Evolutionary conservation across 1,140 invertebrate species (phyloP).

Genomic region (Magallana angulata): DNA sequence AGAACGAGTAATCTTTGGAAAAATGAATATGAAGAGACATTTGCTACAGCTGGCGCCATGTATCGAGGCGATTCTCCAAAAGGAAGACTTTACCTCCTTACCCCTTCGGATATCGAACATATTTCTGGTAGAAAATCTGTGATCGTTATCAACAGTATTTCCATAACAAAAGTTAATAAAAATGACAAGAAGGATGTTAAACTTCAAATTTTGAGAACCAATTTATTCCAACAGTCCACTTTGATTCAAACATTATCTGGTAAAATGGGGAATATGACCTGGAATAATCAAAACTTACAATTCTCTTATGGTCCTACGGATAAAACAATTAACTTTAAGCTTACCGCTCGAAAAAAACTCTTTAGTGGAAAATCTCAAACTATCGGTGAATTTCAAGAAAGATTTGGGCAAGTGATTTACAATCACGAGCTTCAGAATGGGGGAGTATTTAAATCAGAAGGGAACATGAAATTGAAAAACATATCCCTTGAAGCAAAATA

Average conservation of each 20-base stretch:
- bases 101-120: not conserved
- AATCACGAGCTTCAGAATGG: not conserved
- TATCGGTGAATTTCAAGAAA: not conserved
- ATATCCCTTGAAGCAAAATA: not conserved
- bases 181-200: slow-evolving; percentile 44
- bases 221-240: not conserved
- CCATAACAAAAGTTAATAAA: not conserved
- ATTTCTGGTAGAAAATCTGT: slow-evolving; percentile 22
- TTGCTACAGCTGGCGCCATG: slow-evolving; percentile 75
- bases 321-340: not conserved
- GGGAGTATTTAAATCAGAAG: not conserved
- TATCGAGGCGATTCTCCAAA: slow-evolving; percentile 72
- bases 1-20: slow-evolving; percentile 71
- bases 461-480: not conserved
- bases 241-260: not conserved
- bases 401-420: not conserved
- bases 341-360: not conserved
- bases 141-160: not conserved
- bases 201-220: slow-evolving; percentile 47
- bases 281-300: not conserved
- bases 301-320: not conserved
- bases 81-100: slow-evolving; percentile 50
- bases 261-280: not conserved
- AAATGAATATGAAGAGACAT: slow-evolving; percentile 67
- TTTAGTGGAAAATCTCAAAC: not conserved